A percentile compares a stretch with the other conserved stretches of the same genome.
Conservation (phyloP, 2,888 invertebrate genomes). For the Chloromyia formosa region DNA sequence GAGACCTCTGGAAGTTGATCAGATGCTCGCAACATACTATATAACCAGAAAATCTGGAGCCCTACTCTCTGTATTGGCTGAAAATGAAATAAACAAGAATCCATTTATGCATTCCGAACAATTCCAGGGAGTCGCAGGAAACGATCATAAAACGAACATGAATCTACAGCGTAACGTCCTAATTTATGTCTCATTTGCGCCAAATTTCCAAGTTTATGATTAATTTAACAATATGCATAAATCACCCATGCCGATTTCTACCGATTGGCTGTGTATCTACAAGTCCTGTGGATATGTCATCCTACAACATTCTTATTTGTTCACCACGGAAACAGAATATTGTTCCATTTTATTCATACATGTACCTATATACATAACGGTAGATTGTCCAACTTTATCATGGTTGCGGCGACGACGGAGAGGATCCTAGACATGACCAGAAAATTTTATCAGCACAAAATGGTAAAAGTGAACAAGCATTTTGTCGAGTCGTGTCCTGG, state of each 20-base stretch:
- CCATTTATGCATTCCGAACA: no score
- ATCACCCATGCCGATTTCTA: neutral
- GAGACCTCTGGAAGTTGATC: no score
- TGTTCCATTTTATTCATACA: neutral
- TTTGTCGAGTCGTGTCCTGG: neutral
- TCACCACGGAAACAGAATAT: neutral
- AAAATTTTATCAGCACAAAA: conserved; percentile 28
- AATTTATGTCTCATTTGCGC: neutral
- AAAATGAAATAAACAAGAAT: no score
- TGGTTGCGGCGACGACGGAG: neutral
- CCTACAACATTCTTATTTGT: neutral
- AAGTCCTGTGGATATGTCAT: neutral
- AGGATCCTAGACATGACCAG: conserved; percentile 19
- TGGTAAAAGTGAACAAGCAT: conserved; percentile 26
- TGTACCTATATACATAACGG: neutral
- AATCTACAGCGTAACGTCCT: neutral
- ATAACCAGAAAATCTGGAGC: no score
- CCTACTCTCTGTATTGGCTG: no score
- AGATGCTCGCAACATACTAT: no score
- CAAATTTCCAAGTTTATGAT: neutral
- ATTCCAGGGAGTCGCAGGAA: no score
- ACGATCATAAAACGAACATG: no score
- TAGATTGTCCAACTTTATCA: neutral
- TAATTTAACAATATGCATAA: conserved; percentile 4
- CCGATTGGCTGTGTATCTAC: neutral